A percentile compares a stretch with the other conserved stretches of the same genome.
phyloP scores from a whole-genome alignment of 2,797 vertebrate species.

The Chelon auratus region DNA sequence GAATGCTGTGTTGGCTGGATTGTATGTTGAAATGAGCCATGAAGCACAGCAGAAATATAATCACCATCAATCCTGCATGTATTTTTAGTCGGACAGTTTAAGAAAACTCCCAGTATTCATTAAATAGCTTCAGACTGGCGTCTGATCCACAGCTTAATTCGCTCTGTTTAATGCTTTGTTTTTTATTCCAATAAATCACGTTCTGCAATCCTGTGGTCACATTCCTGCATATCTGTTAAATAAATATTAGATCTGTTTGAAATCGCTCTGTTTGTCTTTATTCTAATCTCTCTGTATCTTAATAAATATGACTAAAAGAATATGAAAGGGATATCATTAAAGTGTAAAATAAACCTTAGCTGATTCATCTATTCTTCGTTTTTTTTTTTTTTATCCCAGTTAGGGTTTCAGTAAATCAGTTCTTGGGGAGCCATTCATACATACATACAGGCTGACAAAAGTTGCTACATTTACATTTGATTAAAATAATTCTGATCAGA shows the following conservation, averaged over 20 bases:
- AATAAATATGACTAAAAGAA: background rate
- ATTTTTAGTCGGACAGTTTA: background rate
- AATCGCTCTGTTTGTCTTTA: background rate
- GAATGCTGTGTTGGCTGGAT: constrained; percentile 17
- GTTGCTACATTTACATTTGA: too few species aligned
- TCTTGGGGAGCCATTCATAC: too few species aligned
- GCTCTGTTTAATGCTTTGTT: background rate
- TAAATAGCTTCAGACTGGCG: background rate
- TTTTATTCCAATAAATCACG: background rate
- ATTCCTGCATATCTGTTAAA: background rate
- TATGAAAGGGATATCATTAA: background rate
- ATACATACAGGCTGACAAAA: too few species aligned
- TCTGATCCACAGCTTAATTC: background rate
- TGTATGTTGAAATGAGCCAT: constrained; percentile 14
- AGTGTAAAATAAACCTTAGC: background rate
- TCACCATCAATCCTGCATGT: constrained; percentile 23
- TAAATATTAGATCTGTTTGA: background rate
- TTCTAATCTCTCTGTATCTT: background rate
- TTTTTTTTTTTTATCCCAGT: background rate
- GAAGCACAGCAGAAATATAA: constrained; percentile 33
- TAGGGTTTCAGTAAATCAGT: too few species aligned
- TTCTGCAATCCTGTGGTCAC: background rate
- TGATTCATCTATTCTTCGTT: background rate
- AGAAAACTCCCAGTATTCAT: background rate
- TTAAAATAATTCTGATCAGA: too few species aligned